Conservation (phyloP, 2,113 vertebrate species). For the Nicator chloris region DNA sequence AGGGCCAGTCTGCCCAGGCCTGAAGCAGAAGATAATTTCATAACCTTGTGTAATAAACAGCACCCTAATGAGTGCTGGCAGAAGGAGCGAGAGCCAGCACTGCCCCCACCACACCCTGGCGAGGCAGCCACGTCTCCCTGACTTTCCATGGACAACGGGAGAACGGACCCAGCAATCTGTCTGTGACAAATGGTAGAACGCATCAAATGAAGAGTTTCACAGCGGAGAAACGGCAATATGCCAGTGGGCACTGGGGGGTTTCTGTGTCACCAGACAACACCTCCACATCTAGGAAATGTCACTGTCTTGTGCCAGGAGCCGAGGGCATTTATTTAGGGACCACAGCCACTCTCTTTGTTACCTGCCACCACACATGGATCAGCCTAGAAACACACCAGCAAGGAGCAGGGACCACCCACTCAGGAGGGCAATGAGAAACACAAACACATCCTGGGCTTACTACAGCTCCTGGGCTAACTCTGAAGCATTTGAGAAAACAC, state of each 20-base stretch:
- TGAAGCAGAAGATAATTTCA: not conserved
- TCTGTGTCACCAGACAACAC: not conserved
- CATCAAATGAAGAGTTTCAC: not conserved
- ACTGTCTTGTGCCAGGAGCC: not conserved
- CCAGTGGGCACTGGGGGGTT: not conserved
- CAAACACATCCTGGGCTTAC: not conserved
- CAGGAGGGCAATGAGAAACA: not conserved
- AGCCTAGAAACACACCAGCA: not conserved
- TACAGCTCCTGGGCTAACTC: not conserved
- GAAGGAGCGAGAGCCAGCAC: fast-evolving
- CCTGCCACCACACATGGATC: fast-evolving
- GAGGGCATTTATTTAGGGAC: not conserved
- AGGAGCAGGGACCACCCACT: not conserved
- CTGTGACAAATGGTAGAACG: not conserved
- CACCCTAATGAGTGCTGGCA: not conserved
- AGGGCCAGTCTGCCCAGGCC: not conserved
- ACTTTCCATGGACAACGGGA: not conserved
- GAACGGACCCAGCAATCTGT: not conserved
- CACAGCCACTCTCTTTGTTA: not conserved
- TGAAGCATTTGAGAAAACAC: not conserved
- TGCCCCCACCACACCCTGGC: fast-evolving
- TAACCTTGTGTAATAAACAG: not conserved
- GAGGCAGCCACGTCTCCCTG: fast-evolving
- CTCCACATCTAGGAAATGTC: not conserved
- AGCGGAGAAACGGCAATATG: not conserved